Percentiles rank a stretch among this genome's conserved stretches.
Conservation (phyloP, 2,113 vertebrate species). For the Ahaetulla prasina region DNA sequence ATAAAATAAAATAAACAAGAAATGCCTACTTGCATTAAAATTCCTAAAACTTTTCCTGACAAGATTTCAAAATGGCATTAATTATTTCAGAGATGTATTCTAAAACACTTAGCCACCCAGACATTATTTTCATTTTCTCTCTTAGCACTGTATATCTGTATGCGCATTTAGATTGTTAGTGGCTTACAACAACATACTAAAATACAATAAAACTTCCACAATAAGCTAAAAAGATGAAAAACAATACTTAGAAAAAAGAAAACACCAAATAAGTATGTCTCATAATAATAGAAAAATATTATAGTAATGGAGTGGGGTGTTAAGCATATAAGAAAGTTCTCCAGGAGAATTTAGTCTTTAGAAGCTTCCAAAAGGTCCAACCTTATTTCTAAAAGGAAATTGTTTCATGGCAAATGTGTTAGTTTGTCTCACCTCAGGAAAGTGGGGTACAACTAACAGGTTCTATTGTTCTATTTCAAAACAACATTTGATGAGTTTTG, state of each 20-base stretch:
- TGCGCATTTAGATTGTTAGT: background rate
- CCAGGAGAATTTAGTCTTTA: background rate
- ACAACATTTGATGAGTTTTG: background rate
- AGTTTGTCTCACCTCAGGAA: background rate
- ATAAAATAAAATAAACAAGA: background rate
- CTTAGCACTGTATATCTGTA: background rate
- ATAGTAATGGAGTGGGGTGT: background rate
- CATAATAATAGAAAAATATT: background rate
- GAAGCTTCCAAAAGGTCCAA: background rate
- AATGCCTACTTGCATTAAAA: background rate
- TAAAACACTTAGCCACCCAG: background rate
- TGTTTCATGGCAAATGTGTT: background rate
- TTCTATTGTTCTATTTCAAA: background rate
- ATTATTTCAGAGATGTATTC: background rate
- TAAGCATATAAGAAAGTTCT: background rate
- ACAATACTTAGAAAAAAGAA: background rate
- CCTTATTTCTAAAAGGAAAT: background rate
- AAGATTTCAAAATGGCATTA: background rate
- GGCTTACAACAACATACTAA: background rate
- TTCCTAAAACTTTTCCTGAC: background rate
- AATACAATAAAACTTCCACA: background rate
- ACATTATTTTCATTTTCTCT: background rate
- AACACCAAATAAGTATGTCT: background rate
- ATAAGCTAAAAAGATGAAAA: background rate
- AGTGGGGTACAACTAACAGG: background rate